Evolutionary conservation across 1,140 invertebrate species (phyloP).

Genomic region (Probaryconus sp.): DNA sequence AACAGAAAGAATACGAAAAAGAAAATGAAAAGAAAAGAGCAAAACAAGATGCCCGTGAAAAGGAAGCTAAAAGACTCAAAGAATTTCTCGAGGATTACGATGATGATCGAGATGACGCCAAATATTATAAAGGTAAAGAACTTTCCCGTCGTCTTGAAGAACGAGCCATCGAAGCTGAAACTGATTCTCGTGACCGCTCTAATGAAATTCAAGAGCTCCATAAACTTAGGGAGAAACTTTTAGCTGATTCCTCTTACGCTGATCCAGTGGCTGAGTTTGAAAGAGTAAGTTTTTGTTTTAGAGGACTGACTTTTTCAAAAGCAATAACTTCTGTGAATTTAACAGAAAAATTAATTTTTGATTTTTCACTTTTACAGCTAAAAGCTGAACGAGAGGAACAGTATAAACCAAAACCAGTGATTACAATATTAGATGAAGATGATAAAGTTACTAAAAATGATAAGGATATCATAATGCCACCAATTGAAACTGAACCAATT

Average conservation of each 20-base stretch:
- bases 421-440: constrained; percentile 79
- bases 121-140: constrained; percentile 97
- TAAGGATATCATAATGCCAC: constrained; percentile 78
- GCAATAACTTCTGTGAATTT: background rate
- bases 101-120: constrained; percentile 96
- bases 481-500: constrained; percentile 83
- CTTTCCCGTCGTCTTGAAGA: constrained; percentile 92
- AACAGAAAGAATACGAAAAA: constrained; percentile 94
- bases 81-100: constrained; percentile 99
- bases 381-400: constrained; percentile 88
- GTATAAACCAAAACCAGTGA: constrained; percentile 88
- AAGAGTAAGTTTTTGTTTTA: constrained; percentile 77
- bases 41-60: constrained; percentile 90
- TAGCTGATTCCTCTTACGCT: constrained; percentile 85
- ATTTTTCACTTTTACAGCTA: constrained; percentile 74
- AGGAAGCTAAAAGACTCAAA: constrained; percentile 95
- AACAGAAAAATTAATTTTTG: background rate
- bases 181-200: constrained; percentile 91
- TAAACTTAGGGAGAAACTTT: constrained; percentile 90
- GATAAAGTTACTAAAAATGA: constrained; percentile 76
- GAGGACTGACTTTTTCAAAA: background rate
- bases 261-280: constrained; percentile 92
- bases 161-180: constrained; percentile 93
- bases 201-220: constrained; percentile 96
- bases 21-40: constrained; percentile 90